Conservation (phyloP, 2,888 invertebrate species). For the Agrilus cyanescens region DNA sequence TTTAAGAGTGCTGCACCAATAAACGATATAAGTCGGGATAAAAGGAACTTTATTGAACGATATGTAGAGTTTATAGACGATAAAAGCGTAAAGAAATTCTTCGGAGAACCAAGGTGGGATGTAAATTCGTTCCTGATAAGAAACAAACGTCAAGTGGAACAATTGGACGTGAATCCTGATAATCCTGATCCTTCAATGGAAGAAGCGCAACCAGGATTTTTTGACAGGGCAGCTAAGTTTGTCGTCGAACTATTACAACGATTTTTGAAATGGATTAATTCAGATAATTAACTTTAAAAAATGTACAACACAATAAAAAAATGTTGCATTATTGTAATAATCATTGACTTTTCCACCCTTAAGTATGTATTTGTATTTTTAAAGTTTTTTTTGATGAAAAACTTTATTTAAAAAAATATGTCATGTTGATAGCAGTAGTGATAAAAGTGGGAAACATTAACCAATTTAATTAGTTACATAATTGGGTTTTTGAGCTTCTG, state of each 20-base stretch:
- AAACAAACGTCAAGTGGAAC: conserved; percentile 15
- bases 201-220: conserved; percentile 26
- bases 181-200: conserved; percentile 6
- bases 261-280: conserved; percentile 37
- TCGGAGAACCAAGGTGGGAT: conserved; percentile 2
- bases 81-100: neutral
- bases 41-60: no score
- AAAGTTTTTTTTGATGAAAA: no score
- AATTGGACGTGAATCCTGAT: conserved; percentile 12
- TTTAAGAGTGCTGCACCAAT: no score
- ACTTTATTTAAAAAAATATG: no score
- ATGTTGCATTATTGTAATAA: no score
- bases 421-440: no score
- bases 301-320: conserved; percentile 21
- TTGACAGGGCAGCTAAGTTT: conserved; percentile 34
- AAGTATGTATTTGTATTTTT: no score
- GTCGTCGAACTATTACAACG: conserved; percentile 34
- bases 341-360: no score
- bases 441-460: no score
- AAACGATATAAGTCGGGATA: neutral
- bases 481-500: no score
- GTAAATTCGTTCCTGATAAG: conserved; percentile 7
- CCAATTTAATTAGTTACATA: no score
- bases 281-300: conserved; percentile 25
- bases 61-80: no score